phyloP scores from a whole-genome alignment of 2,888 invertebrate species.

The Apomyelois bistriatella region DNA sequence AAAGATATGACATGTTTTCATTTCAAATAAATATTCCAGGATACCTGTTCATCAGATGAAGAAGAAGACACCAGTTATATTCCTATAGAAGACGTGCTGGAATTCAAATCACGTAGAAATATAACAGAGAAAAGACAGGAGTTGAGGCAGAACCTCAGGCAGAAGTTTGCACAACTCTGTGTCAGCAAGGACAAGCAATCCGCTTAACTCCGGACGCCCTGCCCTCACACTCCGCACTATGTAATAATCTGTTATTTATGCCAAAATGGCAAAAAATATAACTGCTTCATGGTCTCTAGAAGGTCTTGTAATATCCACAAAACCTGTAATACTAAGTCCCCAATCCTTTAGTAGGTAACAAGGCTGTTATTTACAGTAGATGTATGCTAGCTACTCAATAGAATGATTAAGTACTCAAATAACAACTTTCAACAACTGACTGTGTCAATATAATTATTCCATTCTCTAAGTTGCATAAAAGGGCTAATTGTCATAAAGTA shows the following conservation, averaged over 20 bases:
- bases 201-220: slow-evolving; percentile 32
- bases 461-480: background rate
- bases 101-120: slow-evolving; percentile 90
- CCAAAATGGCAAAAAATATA: slow-evolving; percentile 24
- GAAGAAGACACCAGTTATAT: slow-evolving; percentile 89
- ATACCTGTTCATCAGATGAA: slow-evolving; percentile 88
- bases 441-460: background rate
- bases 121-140: slow-evolving; percentile 90
- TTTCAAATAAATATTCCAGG: slow-evolving; percentile 64
- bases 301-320: slow-evolving; percentile 18
- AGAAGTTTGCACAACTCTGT: slow-evolving; percentile 91
- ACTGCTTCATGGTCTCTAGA: slow-evolving; percentile 25
- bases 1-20: too few relatives aligned
- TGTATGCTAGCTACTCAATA: slow-evolving; percentile 5
- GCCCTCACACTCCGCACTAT: slow-evolving; percentile 38
- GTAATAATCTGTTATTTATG: slow-evolving; percentile 19
- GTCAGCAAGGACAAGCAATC: slow-evolving; percentile 57
- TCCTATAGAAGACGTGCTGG: slow-evolving; percentile 92
- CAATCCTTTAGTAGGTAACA: slow-evolving; percentile 15
- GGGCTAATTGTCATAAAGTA: background rate
- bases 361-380: slow-evolving; percentile 9
- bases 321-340: slow-evolving; percentile 18
- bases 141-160: slow-evolving; percentile 88
- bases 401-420: slow-evolving; percentile 3
- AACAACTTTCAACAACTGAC: background rate